Evolutionary conservation across 1,140 invertebrate genomes (phyloP).

Genomic region (Listronotus bonariensis): DNA sequence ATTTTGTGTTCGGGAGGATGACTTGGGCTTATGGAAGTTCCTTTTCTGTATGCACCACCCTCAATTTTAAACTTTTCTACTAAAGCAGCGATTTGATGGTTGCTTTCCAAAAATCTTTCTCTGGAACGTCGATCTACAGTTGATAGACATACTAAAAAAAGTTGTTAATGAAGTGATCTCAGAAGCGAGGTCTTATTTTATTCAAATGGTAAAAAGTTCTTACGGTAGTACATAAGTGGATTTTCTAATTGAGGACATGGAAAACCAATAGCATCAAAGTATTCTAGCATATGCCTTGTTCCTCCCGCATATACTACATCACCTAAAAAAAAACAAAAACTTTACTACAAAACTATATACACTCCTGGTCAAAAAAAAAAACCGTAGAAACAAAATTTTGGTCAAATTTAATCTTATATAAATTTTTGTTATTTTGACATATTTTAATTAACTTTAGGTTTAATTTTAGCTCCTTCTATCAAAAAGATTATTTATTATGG

Average conservation of each 20-base stretch:
- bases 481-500: too few species aligned
- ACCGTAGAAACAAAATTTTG: too few species aligned
- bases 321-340: conserved; percentile 55
- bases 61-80: conserved; percentile 91
- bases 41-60: conserved; percentile 69
- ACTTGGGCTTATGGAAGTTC: conserved; percentile 48
- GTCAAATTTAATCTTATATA: too few species aligned
- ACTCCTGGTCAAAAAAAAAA: too few species aligned
- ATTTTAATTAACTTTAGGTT: too few species aligned
- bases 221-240: conserved; percentile 91
- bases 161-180: background rate
- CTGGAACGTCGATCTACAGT: conserved; percentile 87
- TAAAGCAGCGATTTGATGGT: conserved; percentile 87
- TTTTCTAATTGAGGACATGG: conserved; percentile 92
- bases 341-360: too few species aligned
- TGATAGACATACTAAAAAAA: conserved; percentile 78
- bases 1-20: conserved; percentile 48
- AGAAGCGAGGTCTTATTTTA: conserved; percentile 5
- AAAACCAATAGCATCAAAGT: conserved; percentile 89
- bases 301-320: conserved; percentile 90
- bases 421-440: too few species aligned
- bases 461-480: too few species aligned
- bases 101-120: conserved; percentile 89
- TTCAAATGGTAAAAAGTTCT: conserved; percentile 56
- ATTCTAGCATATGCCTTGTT: conserved; percentile 86